A percentile compares a stretch with the other conserved stretches of the same genome.
Conservation (phyloP, 2,888 invertebrate species). For the Nomada ruficornis region DNA sequence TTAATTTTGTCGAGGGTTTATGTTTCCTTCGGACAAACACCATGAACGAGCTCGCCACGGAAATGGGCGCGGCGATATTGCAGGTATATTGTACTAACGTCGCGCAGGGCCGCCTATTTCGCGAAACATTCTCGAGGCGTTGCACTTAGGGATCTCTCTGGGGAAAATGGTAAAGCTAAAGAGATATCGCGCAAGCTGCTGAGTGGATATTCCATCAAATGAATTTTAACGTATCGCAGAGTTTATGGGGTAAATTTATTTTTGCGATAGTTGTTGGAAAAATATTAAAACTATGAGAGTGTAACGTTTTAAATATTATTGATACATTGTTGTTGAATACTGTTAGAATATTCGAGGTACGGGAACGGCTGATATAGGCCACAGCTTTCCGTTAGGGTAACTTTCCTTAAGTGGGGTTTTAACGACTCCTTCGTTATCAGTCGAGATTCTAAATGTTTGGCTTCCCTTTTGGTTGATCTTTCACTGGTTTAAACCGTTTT, state of each 20-base stretch:
- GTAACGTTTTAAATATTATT: background rate
- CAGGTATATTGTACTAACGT: conserved; percentile 23
- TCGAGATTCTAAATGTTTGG: conserved; percentile 24
- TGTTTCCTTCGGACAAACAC: conserved; percentile 28
- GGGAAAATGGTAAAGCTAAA: conserved; percentile 29
- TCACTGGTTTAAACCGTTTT: background rate
- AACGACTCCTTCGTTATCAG: conserved; percentile 18
- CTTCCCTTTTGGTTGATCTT: background rate
- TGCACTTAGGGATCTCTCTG: background rate
- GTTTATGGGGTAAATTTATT: background rate
- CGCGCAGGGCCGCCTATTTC: conserved; percentile 31
- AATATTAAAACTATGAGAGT: background rate
- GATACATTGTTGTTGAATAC: no score
- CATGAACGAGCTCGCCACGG: conserved; percentile 17
- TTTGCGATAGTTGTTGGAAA: background rate
- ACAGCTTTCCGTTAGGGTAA: no score
- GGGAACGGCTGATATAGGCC: no score
- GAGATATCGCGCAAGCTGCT: conserved; percentile 6
- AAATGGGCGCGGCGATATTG: conserved; percentile 41
- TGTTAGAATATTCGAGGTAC: no score
- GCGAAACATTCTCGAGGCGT: conserved; percentile 1
- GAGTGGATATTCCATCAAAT: conserved; percentile 8
- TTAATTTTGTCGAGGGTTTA: conserved; percentile 33
- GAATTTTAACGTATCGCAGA: conserved; percentile 2
- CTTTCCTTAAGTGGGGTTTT: conserved; percentile 4